Evolutionary conservation across 2,797 vertebrate species (phyloP), one percentile per base, ranked within the genome.

Genomic region (Anomalospiza imberbis): DNA sequence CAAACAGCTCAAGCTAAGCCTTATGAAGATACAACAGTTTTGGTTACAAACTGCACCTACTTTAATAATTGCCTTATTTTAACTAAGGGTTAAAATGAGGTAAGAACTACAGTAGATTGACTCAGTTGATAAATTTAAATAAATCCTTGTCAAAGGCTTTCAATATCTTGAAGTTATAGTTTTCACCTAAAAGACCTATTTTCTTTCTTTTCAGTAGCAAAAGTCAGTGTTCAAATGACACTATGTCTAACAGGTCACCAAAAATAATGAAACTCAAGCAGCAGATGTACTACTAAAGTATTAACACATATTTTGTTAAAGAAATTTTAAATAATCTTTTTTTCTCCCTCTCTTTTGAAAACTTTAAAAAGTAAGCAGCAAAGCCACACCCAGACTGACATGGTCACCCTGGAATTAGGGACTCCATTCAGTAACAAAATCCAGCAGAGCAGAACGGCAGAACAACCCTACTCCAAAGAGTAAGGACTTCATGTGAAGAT

Each of bases 61-160:
- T 89, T 87, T 82, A 82, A 85, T 50, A 85, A 65, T 24, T 89
- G 31, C 58, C 70, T 66, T 90, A 29, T 62, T 96, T 95, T 91
- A 93, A 57, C 53, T 82, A 79, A 74, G 53, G 45, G 42, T 26
- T 84, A 32, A 62, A 90, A 63, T 54, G 28, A 65, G 54, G 14
- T 25, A 72, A 85, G 79, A 84, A 75, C 72, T 74, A 79, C 32
- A 13, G 14, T 14, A 57, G 57, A 57, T 47, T 89, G 65, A 80
- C 93, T 95, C 28, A 71, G 86, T 60, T 92, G 85, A 77, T 89
- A 55, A 70, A 63, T 63, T 13, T 38, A 88, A 96, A 66, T 29
- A 81, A 65, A 44, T 67, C 20, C 47, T 89, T 42, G 31, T 77
- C 94, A 91, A 93, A 84, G 72, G 19, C 5, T 54, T 91, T 86